Base-by-base conservation (phyloP, 1,140 invertebrate species). In the Thalassaphorura encarpata region DNA sequence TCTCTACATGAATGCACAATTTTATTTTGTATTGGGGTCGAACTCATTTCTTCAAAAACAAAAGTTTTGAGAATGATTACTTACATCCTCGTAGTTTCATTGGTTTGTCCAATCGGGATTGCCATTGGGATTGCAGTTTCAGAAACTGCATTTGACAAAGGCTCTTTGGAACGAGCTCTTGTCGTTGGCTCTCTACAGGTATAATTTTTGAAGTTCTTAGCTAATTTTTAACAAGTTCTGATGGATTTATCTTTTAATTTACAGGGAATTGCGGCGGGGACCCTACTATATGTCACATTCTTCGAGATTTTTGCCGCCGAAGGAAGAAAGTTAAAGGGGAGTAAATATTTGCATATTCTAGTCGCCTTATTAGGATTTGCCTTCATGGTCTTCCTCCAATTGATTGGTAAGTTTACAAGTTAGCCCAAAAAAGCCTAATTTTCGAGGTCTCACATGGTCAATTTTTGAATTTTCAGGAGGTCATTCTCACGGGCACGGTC, bases 251-350 rank as follows among this genome's bases (percentile, higher is more conserved):
- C 6, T 54, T 49, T 49, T 42, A 18, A 36, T 8, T 55, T 61
- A 31, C 63, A 69, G 63, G 68, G 67, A 26, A 61, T 82, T 43
- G 77, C 79, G 8, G 76, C 75, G 62, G 80, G 80, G 28, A 81
- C 80, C 13, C 78, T 81, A 52, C 64, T 81, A 3, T 81, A 81
- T 67, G 75, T 81, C 24, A 78, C 77, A 4, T 79, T 79, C 59
- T 79, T 82, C 66, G 80, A 81, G 67, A 73, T 82, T 23, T 67
- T 82, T 36, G 55, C 58, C 40, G 48, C 51, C 33, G 62, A 66
- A 41, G 62, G 64, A 18, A 76, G 79, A 40, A 75, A 79, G 54
- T 82, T 82, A 77, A 80, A 83, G 63, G 27, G 26, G 3, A 36
- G 33, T 11, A 65, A 65, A 46, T 60, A 43, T 45, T 21, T 62